A percentile compares a stretch with the other conserved stretches of the same genome.
These are phyloP conservation scores for Rhagonycha fulva DNA, from an alignment of 2,888 invertebrate species.

Conservation along the genomic window DNA sequence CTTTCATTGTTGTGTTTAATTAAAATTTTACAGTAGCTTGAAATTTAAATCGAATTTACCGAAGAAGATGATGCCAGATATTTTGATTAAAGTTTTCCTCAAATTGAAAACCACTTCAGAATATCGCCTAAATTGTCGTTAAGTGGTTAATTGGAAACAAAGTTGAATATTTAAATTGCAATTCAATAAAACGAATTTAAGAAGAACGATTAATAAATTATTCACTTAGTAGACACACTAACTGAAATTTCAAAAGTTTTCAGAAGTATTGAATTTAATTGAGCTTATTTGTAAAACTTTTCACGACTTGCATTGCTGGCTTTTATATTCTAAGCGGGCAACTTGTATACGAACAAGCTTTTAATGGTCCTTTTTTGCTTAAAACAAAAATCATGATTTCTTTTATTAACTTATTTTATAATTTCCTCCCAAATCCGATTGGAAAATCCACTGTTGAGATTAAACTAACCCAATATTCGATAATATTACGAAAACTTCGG, in stretches of 20 bases:
- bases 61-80: background rate
- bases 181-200: background rate
- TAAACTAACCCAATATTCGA: no score
- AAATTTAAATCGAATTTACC: background rate
- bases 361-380: background rate
- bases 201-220: background rate
- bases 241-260: background rate
- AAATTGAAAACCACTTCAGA: background rate
- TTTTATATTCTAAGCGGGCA: constrained; percentile 16
- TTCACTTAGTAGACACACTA: background rate
- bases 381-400: background rate
- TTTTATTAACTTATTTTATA: background rate
- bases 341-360: background rate
- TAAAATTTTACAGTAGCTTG: background rate
- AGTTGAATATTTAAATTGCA: background rate
- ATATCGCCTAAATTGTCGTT: background rate
- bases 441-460: background rate
- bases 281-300: constrained; percentile 15
- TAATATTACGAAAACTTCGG: no score
- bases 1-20: background rate
- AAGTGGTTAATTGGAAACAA: background rate
- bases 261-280: constrained; percentile 14
- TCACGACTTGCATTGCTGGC: constrained; percentile 12
- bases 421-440: background rate
- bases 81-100: background rate